Base-by-base conservation (phyloP, 1,140 invertebrate species). In the Drosophila punjabiensis region DNA sequence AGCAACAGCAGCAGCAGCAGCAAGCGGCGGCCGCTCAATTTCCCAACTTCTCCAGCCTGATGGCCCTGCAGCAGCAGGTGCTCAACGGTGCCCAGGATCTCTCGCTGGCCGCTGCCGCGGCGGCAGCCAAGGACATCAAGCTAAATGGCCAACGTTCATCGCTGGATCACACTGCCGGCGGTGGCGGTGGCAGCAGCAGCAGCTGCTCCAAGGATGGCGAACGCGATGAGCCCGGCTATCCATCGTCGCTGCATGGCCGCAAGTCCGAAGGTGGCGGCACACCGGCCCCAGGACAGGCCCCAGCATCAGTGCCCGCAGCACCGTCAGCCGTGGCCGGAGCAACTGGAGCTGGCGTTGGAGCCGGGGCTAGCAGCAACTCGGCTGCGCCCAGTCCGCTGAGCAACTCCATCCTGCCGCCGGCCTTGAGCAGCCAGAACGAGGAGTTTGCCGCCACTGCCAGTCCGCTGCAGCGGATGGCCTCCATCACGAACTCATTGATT, bases 401-500 rank as follows among this genome's bases (percentile, higher is more conserved):
- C 13, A 97, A 97, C 92, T 95, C 96, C 8, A 97, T 97, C 80
- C 93, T 97, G 77, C 97, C 97, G 56, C 97, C 96, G 0, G 96
- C 96, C 2, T 95, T 96, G 92, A 96, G 96, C 41, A 90, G 55
- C 39, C 86, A 89, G 1, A 95, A 94, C 55, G 97, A 97, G 76
- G 97, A 97, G 91, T 97, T 97, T 76, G 95, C 95, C 9, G 96
- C 97, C 4, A 96, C 97, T 2, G 97, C 97, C 4, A 98, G 98
- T 91, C 98, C 98, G 1, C 94, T 99, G 16, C 98, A 99, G 93
- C 94, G 98, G 81, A 99, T 99, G 98, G 98, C 98, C 58, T 99
- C 98, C 63, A 99, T 99, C 75, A 99, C 98, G 30, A 99, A 99
- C 92, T 98, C 98, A 62, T 94, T 99, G 73, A 98, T 98, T 85